A percentile compares a stretch with the other conserved stretches of the same genome.
Conservation (phyloP, 2,113 vertebrate species). For the Cygnus atratus region DNA sequence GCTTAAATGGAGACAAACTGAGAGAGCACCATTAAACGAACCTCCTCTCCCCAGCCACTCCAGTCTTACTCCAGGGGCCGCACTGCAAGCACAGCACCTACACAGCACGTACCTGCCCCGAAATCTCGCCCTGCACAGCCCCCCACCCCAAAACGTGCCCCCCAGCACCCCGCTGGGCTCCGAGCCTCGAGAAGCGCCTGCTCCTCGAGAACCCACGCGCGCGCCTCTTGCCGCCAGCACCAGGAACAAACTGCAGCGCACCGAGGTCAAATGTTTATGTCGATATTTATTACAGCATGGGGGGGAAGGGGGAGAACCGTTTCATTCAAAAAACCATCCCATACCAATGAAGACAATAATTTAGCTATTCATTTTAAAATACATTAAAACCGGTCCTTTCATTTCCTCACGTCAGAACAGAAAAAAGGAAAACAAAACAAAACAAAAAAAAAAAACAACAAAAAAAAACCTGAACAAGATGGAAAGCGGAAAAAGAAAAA, state of each 20-base stretch:
- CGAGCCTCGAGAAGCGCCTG: neutral
- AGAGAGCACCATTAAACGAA: fast-evolving
- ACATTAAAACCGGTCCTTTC: constrained; percentile 85
- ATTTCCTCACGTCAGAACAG: constrained; percentile 70
- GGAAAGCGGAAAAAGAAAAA: neutral
- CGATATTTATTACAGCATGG: constrained; percentile 80
- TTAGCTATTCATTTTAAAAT: constrained; percentile 89
- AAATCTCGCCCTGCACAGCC: neutral
- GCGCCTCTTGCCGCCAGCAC: neutral
- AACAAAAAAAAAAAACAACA: neutral
- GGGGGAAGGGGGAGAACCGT: constrained; percentile 37
- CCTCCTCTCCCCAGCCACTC: neutral
- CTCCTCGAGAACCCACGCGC: neutral
- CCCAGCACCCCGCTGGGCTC: neutral
- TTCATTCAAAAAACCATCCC: constrained; percentile 73
- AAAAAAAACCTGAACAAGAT: neutral
- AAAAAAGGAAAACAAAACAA: neutral
- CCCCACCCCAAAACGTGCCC: neutral
- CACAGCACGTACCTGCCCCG: too few species aligned
- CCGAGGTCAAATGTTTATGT: constrained; percentile 66
- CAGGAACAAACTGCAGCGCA: constrained; percentile 61
- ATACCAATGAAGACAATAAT: constrained; percentile 78
- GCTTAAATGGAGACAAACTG: neutral
- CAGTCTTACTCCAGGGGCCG: neutral
- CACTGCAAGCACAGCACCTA: neutral